Conservation (phyloP, 2,797 vertebrate genomes). For the Enteromius thamalakanensis region DNA sequence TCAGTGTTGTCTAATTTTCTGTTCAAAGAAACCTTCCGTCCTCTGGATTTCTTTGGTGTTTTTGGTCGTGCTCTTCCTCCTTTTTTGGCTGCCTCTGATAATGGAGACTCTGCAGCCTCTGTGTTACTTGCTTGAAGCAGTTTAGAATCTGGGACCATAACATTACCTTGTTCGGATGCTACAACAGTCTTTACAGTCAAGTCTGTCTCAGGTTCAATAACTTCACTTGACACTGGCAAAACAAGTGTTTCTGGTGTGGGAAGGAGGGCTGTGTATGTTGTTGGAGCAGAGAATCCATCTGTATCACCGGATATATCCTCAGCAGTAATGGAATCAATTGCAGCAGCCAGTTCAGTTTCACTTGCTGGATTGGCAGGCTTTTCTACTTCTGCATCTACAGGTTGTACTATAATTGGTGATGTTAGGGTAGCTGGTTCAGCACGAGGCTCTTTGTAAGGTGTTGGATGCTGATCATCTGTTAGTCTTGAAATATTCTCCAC, state of each 20-base stretch:
- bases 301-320: conserved; percentile 87
- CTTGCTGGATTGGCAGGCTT: conserved; percentile 91
- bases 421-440: conserved; percentile 70
- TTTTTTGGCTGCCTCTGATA: conserved; percentile 79
- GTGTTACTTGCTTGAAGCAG: conserved; percentile 68
- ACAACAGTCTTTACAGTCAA: conserved; percentile 82
- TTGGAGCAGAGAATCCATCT: conserved; percentile 86
- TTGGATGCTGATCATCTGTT: conserved; percentile 78
- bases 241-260: conserved; percentile 77
- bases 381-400: conserved; percentile 83
- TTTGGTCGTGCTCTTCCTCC: conserved; percentile 85
- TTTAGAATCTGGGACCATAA: conserved; percentile 72
- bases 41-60: conserved; percentile 80
- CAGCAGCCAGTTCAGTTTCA: conserved; percentile 95
- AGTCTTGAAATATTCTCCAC: conserved; percentile 97
- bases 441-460: conserved; percentile 84
- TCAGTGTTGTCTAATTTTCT: conserved; percentile 77
- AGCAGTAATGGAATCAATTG: conserved; percentile 96
- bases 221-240: conserved; percentile 79
- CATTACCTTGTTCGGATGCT: conserved; percentile 72
- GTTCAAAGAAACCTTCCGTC: conserved; percentile 77
- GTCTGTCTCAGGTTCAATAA: conserved; percentile 84
- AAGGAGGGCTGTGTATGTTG: conserved; percentile 81
- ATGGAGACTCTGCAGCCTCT: conserved; percentile 63
- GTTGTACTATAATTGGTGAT: conserved; percentile 73